Evolutionary conservation across 2,113 vertebrate species (phyloP).

Genomic region (Aplodontia rufa): DNA sequence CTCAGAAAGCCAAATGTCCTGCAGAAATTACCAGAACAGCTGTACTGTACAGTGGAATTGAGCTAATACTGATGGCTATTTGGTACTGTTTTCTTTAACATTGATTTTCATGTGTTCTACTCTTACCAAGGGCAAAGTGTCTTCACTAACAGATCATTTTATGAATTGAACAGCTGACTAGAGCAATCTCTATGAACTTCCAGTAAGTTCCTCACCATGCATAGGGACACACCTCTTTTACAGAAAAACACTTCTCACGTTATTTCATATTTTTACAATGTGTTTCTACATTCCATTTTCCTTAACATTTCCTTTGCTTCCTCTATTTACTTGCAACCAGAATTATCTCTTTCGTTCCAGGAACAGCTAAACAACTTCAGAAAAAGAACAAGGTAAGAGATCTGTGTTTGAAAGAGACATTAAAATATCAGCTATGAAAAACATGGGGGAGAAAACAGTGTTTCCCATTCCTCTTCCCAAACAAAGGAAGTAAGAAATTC

Average conservation of each 20-base stretch:
- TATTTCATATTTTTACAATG: neutral
- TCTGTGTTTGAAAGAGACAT: constrained; percentile 61
- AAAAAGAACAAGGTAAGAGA: constrained; percentile 67
- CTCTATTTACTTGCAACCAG: neutral
- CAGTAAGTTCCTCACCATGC: neutral
- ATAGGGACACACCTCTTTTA: neutral
- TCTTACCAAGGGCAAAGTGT: constrained; percentile 11
- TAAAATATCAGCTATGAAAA: constrained; percentile 80
- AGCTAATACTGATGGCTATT: neutral
- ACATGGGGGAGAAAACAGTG: constrained; percentile 34
- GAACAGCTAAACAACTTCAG: constrained; percentile 53
- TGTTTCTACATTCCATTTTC: neutral
- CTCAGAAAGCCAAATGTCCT: constrained; percentile 50
- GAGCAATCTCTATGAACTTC: neutral
- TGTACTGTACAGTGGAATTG: constrained; percentile 28
- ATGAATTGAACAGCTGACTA: neutral
- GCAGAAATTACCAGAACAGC: constrained; percentile 63
- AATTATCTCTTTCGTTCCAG: neutral
- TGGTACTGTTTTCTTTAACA: neutral
- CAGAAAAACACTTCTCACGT: neutral
- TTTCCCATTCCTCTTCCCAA: constrained; percentile 79
- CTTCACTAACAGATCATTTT: neutral
- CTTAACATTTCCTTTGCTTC: neutral
- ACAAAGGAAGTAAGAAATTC: constrained; percentile 82
- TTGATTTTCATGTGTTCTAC: constrained; percentile 41